Base-by-base conservation (phyloP, 2,113 vertebrate species). In the Elgaria multicarinata region DNA sequence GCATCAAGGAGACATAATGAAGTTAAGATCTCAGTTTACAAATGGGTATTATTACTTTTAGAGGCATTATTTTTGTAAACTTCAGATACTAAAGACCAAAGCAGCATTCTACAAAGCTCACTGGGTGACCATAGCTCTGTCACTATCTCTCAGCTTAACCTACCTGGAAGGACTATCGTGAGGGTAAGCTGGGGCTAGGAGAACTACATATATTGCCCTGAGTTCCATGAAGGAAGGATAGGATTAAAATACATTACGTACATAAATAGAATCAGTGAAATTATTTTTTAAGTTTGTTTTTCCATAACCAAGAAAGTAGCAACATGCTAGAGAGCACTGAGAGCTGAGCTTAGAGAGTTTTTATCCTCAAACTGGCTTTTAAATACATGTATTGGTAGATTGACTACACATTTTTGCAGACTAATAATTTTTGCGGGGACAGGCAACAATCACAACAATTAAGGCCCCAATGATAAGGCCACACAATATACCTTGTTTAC, bases 401-500 rank as follows among this genome's bases (percentile, higher is more conserved):
- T 64, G 28, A 33, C 26, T 62, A 31, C 55, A 75, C 31, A 1
- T 22, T 72, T 53, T 20, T 62, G 31, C n/a, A 64, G 76, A 50
- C 46, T 55, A 31, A 2, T 42, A 80, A 87, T 44, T 71, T 77
- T 4, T 64, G 28, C n/a, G 55, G 46, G 46, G 18, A 14, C 8
- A 74, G 31, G 31, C 28, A 18, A 20, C 64, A 81, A 26, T 58
- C 28, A 24, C 20, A 88, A 6, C 50, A 82, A n/a, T 74, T 75
- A 10, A 10, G 81, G 58, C 12, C 14, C 28, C 18, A 18, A 55
- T 20, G 44, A 84, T 91, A 74, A 24, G 76, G 62, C 12, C 0
- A 2, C 4, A 92, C 58, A 71, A 95, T 95, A 91, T 91, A 99
- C 99, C 99, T 98, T 99, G 99, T 93, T 99, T 99, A 91, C 98